phyloP scores from a whole-genome alignment of 2,888 invertebrate species.

The Crematogaster levior region DNA sequence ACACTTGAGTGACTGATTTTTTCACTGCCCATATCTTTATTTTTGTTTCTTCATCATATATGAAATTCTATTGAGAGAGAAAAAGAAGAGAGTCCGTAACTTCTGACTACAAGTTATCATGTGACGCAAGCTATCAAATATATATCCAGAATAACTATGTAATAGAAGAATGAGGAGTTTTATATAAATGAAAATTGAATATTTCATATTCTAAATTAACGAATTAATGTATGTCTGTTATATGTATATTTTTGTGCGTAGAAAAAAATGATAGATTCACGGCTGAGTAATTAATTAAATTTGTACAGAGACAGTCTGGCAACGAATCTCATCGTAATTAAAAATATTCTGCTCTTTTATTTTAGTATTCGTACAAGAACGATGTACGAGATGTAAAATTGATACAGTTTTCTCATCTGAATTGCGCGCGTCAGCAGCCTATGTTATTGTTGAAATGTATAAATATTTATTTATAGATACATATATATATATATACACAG shows the following conservation, averaged over 20 bases:
- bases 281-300: slow-evolving; percentile 8
- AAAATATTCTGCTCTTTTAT: neutral
- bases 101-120: neutral
- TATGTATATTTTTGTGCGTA: neutral
- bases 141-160: neutral
- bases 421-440: slow-evolving; percentile 29
- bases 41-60: neutral
- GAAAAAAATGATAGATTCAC: neutral
- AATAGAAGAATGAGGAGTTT: neutral
- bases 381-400: neutral
- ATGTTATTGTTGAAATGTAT: slow-evolving; percentile 68
- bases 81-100: neutral
- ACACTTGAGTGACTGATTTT: slow-evolving; percentile 19
- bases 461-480: slow-evolving; percentile 65
- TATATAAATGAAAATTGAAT: neutral
- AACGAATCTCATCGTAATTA: slow-evolving; percentile 26
- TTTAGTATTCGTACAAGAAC: neutral
- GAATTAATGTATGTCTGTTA: neutral
- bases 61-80: neutral
- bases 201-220: slow-evolving; percentile 2
- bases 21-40: slow-evolving; percentile 13
- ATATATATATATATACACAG: slow-evolving; percentile 49
- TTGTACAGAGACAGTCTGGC: slow-evolving; percentile 13
- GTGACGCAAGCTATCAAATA: neutral
- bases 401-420: slow-evolving; percentile 8